Evolutionary conservation across 2,888 invertebrate species (phyloP).

Genomic region (Nymphalis urticae): DNA sequence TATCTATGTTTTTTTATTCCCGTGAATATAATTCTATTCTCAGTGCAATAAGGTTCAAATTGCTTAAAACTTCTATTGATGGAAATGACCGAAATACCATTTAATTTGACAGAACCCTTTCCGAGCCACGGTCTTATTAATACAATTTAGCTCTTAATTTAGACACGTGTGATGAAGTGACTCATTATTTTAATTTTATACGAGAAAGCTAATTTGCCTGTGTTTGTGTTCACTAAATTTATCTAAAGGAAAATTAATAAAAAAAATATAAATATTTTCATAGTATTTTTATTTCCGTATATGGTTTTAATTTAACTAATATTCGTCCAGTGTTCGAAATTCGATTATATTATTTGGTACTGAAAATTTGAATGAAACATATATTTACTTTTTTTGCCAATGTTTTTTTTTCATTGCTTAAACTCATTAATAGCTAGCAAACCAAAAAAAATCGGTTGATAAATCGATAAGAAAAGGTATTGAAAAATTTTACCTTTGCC

Average conservation of each 20-base stretch:
- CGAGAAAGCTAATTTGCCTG: not conserved
- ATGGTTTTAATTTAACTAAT: too few relatives aligned
- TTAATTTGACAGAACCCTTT: slow-evolving; percentile 75
- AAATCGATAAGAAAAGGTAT: too few relatives aligned
- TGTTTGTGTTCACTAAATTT: not conserved
- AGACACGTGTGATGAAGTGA: slow-evolving; percentile 63
- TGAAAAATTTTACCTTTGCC: too few relatives aligned
- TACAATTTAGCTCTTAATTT: slow-evolving; percentile 79
- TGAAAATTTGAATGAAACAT: too few relatives aligned
- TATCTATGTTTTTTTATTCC: slow-evolving; percentile 42
- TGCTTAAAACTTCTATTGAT: slow-evolving; percentile 30
- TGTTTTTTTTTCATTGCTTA: too few relatives aligned
- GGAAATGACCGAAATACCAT: slow-evolving; percentile 55
- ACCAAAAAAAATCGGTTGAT: too few relatives aligned
- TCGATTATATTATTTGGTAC: too few relatives aligned
- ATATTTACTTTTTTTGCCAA: too few relatives aligned
- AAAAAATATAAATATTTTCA: not conserved
- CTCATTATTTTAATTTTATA: not conserved
- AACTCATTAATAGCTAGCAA: too few relatives aligned
- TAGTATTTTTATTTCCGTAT: not conserved
- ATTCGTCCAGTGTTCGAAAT: too few relatives aligned
- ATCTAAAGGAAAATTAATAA: not conserved
- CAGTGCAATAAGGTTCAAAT: slow-evolving; percentile 15
- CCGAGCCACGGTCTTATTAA: slow-evolving; percentile 73
- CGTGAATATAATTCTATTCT: slow-evolving; percentile 15